Base-by-base conservation (phyloP, 1,140 invertebrate genomes). In the Lepidotrigona ventralis region DNA sequence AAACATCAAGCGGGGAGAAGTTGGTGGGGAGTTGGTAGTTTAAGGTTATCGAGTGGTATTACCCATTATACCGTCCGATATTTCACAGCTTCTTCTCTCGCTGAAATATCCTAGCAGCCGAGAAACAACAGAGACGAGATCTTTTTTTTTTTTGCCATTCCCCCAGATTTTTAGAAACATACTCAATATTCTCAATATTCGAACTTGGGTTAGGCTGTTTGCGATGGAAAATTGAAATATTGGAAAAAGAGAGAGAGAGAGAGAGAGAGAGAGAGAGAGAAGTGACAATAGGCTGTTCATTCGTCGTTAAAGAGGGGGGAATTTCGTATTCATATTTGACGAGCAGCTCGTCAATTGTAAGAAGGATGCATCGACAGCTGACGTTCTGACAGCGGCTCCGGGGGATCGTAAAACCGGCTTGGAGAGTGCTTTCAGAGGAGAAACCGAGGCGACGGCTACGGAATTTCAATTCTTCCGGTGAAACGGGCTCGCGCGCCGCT, bases 391-490 rank as follows among this genome's bases (percentile, higher is more conserved):
- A 23, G 5, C 17, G 39, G 12, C 69, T 23, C 0, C 39, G 39
- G 3, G 3, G 69, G n/a, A 46, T 71, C 69, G 69, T 71, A 15
- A 71, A 71, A 72, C 46, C 70, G n/a, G 39, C 69, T 39, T 58
- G 21, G 58, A n/a, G 23, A 21, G 69, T 51, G 66, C 29, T n/a
- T 72, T 21, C 17, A 21, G 70, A 53, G 70, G 19, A 72, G 46
- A 72, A 72, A 26, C 70, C n/a, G 46, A 26, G 69, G n/a, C 46
- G 46, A 72, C 70, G 46, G n/a, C 9, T 14, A 29, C 70, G 46
- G 70, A 72, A 72, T 72, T 72, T 53, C 46, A 72, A 72, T 72
- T 53, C 70, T 72, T 72, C 70, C 70, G 70, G 70, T 72, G 23
- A 26, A 26, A 72, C 46, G 46, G 3, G 11, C 39, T 46, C 70